A percentile compares a stretch with the other conserved stretches of the same genome.
Conservation (phyloP, 2,797 vertebrate species). For the Manis pentadactyla region DNA sequence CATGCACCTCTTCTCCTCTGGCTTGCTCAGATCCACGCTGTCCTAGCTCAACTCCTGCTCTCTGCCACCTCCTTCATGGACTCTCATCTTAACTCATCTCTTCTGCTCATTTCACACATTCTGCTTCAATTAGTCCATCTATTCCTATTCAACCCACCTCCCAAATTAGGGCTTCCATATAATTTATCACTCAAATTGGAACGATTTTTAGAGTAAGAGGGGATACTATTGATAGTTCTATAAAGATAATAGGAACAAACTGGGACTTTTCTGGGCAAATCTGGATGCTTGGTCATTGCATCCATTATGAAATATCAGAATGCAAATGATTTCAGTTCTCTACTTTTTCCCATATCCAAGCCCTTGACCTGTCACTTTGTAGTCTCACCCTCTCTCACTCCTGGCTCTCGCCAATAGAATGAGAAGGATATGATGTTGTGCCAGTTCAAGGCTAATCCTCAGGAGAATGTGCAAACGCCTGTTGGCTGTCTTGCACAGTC, state of each 20-base stretch:
- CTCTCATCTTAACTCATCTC: neutral
- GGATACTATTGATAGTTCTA: neutral
- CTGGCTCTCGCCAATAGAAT: neutral
- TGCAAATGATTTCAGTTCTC: neutral
- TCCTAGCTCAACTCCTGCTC: neutral
- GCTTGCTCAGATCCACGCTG: neutral
- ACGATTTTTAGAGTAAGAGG: neutral
- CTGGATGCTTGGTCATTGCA: neutral
- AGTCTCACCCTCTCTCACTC: neutral
- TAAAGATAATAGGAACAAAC: neutral
- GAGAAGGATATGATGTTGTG: neutral
- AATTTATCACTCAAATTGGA: neutral
- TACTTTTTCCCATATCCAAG: neutral
- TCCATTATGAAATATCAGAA: neutral
- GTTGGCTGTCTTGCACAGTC: neutral
- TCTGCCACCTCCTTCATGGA: neutral
- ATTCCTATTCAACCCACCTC: neutral
- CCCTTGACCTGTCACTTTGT: neutral
- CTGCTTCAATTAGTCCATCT: neutral
- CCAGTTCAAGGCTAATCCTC: neutral
- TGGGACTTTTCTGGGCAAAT: neutral
- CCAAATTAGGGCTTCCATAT: neutral
- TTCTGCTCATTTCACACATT: neutral
- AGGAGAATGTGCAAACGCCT: neutral
- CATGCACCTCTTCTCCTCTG: neutral